phyloP scores from a whole-genome alignment of 2,113 vertebrate genomes.

The Geothlypis trichas region DNA sequence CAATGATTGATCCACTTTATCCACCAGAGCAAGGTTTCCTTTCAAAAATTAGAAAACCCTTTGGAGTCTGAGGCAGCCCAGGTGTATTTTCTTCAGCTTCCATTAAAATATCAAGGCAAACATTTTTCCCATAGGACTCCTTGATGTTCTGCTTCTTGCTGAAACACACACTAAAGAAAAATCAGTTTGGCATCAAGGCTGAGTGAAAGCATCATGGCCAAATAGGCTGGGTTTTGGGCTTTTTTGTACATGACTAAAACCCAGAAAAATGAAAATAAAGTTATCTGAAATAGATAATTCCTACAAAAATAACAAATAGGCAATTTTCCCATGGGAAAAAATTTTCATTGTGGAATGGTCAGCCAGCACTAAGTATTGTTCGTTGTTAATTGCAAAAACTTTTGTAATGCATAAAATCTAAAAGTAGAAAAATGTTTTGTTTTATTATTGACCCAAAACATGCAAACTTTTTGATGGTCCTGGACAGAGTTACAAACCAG shows the following conservation, averaged over 20 bases:
- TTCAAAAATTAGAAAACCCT: not conserved
- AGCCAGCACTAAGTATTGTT: slow-evolving; percentile 31
- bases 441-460: slow-evolving; percentile 53
- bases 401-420: slow-evolving; percentile 23
- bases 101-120: not conserved
- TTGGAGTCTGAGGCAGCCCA: not conserved
- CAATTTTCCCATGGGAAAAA: slow-evolving; percentile 34
- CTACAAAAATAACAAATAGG: not conserved
- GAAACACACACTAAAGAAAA: not conserved
- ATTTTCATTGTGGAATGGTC: not conserved
- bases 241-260: not conserved
- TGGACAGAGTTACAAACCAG: slow-evolving; percentile 14
- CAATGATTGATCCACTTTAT: not conserved
- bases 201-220: not conserved
- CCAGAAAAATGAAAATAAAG: slow-evolving; percentile 7
- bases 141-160: not conserved
- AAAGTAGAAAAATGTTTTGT: slow-evolving; percentile 45
- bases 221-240: not conserved
- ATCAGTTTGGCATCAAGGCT: not conserved
- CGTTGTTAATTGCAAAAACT: not conserved
- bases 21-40: not conserved
- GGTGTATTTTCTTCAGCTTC: not conserved
- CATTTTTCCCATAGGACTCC: not conserved
- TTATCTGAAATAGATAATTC: slow-evolving; percentile 34
- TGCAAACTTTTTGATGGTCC: not conserved